Conservation (phyloP, 2,797 vertebrate species). For the Channa striata region DNA sequence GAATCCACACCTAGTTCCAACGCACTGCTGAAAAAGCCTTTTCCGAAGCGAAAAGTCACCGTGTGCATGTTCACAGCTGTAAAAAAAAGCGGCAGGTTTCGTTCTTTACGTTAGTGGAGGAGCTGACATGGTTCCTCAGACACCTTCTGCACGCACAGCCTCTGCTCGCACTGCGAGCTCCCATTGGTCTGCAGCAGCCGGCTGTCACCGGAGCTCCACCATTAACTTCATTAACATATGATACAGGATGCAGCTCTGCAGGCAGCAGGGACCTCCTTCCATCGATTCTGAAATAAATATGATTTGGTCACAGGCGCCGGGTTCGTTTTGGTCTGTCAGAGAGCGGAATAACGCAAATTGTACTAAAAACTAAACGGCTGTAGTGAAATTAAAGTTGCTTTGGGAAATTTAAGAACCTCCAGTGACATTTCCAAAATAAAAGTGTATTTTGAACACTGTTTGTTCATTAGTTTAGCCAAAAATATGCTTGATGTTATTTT, state of each 20-base stretch:
- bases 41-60: slow-evolving; percentile 10
- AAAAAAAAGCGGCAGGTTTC: slow-evolving; percentile 52
- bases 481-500: not conserved
- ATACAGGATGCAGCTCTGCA: slow-evolving; percentile 64
- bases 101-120: slow-evolving; percentile 76
- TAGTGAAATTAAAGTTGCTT: too few relatives aligned
- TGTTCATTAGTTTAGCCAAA: too few relatives aligned
- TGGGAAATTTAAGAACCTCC: not conserved
- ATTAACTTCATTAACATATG: slow-evolving; percentile 82
- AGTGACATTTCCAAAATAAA: not conserved
- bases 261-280: slow-evolving; percentile 52
- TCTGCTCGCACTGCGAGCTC: slow-evolving; percentile 71
- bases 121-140: slow-evolving; percentile 77
- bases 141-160: slow-evolving; percentile 77
- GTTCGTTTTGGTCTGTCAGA: not conserved
- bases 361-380: too few relatives aligned
- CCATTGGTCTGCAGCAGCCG: slow-evolving; percentile 82
- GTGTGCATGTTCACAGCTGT: slow-evolving; percentile 52
- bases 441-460: not conserved
- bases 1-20: slow-evolving; percentile 72
- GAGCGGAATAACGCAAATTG: not conserved
- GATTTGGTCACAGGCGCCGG: not conserved
- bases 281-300: slow-evolving; percentile 31
- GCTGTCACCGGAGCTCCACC: slow-evolving; percentile 81
- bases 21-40: slow-evolving; percentile 12